Evolutionary conservation across 2,888 invertebrate genomes (phyloP).

Genomic region (Rhamphomyia laevipes): DNA sequence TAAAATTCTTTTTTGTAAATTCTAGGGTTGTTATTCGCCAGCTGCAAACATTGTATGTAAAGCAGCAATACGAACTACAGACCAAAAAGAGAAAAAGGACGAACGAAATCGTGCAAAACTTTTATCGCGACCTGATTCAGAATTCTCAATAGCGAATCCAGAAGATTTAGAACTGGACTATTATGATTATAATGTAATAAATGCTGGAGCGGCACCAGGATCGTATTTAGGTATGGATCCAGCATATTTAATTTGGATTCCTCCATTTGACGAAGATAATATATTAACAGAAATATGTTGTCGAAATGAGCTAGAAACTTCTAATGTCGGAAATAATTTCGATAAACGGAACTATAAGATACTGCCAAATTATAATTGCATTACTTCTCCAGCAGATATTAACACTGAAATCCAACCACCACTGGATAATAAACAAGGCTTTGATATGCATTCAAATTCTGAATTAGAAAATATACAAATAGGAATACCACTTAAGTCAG

Average conservation of each 20-base stretch:
- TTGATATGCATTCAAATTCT: background rate
- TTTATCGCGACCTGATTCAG: conserved; percentile 56
- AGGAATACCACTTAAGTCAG: background rate
- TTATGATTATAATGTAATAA: conserved; percentile 75
- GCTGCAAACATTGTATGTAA: conserved; percentile 54
- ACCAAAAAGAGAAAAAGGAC: conserved; percentile 66
- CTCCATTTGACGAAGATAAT: conserved; percentile 61
- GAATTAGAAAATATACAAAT: background rate
- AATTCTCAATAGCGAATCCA: conserved; percentile 63
- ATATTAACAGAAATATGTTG: conserved; percentile 43
- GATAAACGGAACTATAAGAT: conserved; percentile 51
- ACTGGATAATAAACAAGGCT: background rate
- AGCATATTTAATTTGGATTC: conserved; percentile 78
- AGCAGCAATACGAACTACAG: conserved; percentile 53
- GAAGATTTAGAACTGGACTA: conserved; percentile 75
- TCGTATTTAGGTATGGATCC: conserved; percentile 84
- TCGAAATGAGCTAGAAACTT: conserved; percentile 36
- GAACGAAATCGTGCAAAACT: conserved; percentile 59
- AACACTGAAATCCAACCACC: too few species aligned
- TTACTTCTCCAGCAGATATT: background rate
- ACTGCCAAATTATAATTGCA: too few species aligned
- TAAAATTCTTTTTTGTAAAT: background rate
- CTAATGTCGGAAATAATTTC: conserved; percentile 42
- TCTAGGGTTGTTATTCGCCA: conserved; percentile 60
- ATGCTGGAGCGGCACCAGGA: conserved; percentile 71